Conservation (phyloP, 2,797 vertebrate species). For the Chanos chanos region DNA sequence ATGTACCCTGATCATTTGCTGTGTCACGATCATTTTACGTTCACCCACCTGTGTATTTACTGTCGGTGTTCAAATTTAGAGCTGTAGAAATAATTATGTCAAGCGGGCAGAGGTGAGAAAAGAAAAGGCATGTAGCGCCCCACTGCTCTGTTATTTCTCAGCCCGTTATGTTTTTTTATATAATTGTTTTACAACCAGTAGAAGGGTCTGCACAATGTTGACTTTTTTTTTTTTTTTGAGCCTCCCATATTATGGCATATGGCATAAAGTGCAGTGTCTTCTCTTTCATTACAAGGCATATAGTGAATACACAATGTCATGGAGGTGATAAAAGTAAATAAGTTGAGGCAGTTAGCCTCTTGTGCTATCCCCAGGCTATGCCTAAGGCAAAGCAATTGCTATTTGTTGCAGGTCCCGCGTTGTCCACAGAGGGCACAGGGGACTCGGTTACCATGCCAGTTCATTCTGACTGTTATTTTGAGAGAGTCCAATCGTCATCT, state of each 20-base stretch:
- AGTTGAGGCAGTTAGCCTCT: neutral
- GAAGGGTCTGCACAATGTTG: too few species aligned
- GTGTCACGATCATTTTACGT: conserved; percentile 71
- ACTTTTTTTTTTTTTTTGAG: too few species aligned
- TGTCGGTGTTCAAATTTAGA: too few species aligned
- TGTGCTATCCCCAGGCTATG: conserved; percentile 34
- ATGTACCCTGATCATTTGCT: conserved; percentile 66
- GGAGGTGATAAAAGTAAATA: conserved; percentile 25
- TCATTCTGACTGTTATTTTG: conserved; percentile 40
- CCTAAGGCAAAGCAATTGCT: conserved; percentile 41
- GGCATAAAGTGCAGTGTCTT: too few species aligned
- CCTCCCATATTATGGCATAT: too few species aligned
- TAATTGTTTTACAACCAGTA: too few species aligned
- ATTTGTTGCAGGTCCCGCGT: conserved; percentile 30
- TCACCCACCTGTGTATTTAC: conserved; percentile 71
- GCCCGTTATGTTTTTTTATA: too few species aligned
- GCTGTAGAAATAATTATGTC: too few species aligned
- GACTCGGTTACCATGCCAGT: conserved; percentile 18
- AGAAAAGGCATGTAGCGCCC: too few species aligned
- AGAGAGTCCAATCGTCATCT: conserved; percentile 41
- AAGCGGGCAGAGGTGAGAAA: too few species aligned
- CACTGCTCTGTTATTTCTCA: too few species aligned
- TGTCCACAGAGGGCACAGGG: conserved; percentile 32
- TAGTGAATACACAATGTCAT: neutral
- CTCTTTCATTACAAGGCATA: neutral